Percentiles rank a stretch among this genome's conserved stretches.
Conservation (phyloP, 1,140 invertebrate species). For the Dinoponera quadriceps region DNA sequence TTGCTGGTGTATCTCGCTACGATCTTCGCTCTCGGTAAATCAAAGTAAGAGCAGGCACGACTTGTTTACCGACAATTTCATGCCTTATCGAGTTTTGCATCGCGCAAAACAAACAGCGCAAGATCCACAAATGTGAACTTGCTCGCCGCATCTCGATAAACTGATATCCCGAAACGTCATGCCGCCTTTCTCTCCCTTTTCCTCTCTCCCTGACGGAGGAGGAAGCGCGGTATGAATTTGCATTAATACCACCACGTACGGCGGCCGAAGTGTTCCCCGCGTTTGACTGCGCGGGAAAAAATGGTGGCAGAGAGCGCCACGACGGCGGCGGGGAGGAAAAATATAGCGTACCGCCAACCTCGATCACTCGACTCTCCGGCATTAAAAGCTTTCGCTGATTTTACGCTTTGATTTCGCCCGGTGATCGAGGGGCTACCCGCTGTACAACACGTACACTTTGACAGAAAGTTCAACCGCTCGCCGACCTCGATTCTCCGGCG, state of each 20-base stretch:
- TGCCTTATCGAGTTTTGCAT: conserved; percentile 61
- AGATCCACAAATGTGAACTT: conserved; percentile 53
- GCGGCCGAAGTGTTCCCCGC: conserved; percentile 11
- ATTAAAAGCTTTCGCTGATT: conserved; percentile 63
- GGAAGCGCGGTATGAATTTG: conserved; percentile 42
- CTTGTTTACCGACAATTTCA: conserved; percentile 61
- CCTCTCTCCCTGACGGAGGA: neutral
- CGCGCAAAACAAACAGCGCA: conserved; percentile 56
- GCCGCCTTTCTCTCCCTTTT: neutral
- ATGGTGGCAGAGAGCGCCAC: neutral
- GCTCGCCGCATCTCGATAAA: conserved; percentile 46
- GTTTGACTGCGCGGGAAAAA: conserved; percentile 46
- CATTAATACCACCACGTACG: conserved; percentile 28
- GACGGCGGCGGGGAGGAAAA: conserved; percentile 52
- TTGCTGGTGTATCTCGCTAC: conserved; percentile 35
- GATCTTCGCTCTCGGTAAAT: conserved; percentile 57
- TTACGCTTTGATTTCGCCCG: conserved; percentile 69
- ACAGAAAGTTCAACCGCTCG: conserved; percentile 67
- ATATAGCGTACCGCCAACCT: conserved; percentile 51
- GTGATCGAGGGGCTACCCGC: conserved; percentile 58
- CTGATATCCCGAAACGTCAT: conserved; percentile 40
- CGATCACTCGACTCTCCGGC: conserved; percentile 58
- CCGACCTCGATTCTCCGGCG: conserved; percentile 49
- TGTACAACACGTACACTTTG: conserved; percentile 65
- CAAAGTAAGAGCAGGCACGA: conserved; percentile 50